Base-by-base conservation (phyloP, 2,797 vertebrate genomes). In the Leucoraja ocellata region DNA sequence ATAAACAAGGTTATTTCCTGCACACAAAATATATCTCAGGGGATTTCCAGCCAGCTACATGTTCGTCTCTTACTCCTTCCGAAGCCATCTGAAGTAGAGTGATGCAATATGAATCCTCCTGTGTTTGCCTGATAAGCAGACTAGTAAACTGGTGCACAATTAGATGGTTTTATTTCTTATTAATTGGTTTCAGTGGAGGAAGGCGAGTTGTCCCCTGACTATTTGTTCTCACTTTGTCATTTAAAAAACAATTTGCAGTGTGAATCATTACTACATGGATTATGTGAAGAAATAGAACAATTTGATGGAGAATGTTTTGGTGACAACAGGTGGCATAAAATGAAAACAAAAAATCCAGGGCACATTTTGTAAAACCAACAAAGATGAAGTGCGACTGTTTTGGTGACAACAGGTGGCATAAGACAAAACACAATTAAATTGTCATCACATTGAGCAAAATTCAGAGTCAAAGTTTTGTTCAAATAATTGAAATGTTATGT, bases 351-450 rank as follows among this genome's bases (percentile, higher is more conserved):
- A 92, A 92, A 58, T 91, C 90, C 39, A 92, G 90, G 46, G 39
- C 90, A 76, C 36, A 28, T 54, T 54, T 92, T 92, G 90, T 23
- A 74, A 92, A 92, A 92, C 90, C 71, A 76, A 76, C 71, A 76
- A 39, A 92, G 90, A n/a, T 92, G 90, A 58, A 92, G 73, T n/a
- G 39, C 14, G 71, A 76, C 90, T 92, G 90, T 92, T 92, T 92
- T 92, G 90, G 71, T 92, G 71, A 92, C 90, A 92, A 92, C 90
- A 92, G 90, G 90, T 92, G 90, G 90, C 46, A 76, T 92, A 92
- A 92, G 73, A 92, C 90, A 76, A 76, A 92, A 92, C 90, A 92
- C 13, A 58, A 88, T 88, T 74, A 54, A 92, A 92, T 16, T 58
- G 25, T 74, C 68, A 74, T 28, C 90, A 58, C 90, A 74, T n/a